Percentiles rank a stretch among this genome's conserved stretches.
phyloP scores from a whole-genome alignment of 2,113 vertebrate genomes.

The Plestiodon gilberti region DNA sequence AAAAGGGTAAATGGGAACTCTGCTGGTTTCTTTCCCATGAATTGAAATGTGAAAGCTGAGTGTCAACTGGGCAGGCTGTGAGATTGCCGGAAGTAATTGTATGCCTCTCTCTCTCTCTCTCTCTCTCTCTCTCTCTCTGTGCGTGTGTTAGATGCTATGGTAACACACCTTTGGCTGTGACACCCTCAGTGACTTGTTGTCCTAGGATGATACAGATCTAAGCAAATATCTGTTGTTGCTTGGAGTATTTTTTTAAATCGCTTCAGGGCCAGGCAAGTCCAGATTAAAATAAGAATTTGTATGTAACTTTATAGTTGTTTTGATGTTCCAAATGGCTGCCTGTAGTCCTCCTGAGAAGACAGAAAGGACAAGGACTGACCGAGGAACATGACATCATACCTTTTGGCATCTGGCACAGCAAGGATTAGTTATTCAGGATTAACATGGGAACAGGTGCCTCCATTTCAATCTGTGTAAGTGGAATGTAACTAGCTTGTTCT shows the following conservation, averaged over 20 bases:
- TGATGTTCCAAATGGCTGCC: background rate
- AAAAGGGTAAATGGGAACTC: background rate
- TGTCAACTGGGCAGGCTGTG: no score
- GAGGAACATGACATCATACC: constrained; percentile 10
- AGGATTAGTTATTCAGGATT: background rate
- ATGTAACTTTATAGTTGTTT: background rate
- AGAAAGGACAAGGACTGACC: background rate
- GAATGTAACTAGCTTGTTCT: background rate
- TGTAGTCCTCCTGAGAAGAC: background rate
- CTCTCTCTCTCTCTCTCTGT: background rate
- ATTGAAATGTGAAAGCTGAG: constrained; percentile 16
- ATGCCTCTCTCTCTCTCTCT: background rate
- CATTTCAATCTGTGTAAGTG: constrained; percentile 81
- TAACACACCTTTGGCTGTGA: constrained; percentile 55
- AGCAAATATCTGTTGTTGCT: background rate
- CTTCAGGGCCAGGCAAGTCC: background rate
- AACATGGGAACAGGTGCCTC: constrained; percentile 79
- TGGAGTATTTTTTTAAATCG: background rate
- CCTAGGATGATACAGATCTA: background rate
- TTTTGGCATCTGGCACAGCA: background rate
- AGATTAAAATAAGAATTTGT: constrained; percentile 16
- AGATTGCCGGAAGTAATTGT: constrained; percentile 21
- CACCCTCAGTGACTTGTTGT: constrained; percentile 1
- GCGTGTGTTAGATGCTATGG: constrained; percentile 53
- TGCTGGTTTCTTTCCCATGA: background rate